These are phyloP conservation scores for Propsilocerus akamusi DNA, from an alignment of 1,140 invertebrate genomes.

Conservation along the genomic window DNA sequence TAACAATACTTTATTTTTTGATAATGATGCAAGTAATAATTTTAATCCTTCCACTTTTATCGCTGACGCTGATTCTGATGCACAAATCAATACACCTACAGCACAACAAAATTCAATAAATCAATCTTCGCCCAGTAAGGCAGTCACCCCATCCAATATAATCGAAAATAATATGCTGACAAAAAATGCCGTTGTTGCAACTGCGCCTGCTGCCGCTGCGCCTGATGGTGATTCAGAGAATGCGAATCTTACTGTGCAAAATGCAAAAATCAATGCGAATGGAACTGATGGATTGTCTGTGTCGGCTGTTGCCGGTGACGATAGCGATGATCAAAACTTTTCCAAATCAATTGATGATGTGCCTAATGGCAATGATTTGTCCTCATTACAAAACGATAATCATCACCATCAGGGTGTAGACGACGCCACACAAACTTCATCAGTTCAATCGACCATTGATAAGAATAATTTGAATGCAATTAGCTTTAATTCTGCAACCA, in stretches of 20 bases:
- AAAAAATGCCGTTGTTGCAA: not conserved
- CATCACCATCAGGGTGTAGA: not conserved
- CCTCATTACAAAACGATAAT: not conserved
- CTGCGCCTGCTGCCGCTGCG: not conserved
- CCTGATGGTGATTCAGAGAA: not conserved
- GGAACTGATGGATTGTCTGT: not conserved
- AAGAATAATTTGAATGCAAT: constrained; percentile 2
- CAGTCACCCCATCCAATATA: constrained; percentile 1
- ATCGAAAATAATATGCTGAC: not conserved
- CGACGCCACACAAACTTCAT: not conserved
- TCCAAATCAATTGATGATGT: not conserved
- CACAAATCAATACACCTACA: not conserved
- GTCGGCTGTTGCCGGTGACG: not conserved
- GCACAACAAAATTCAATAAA: constrained; percentile 3
- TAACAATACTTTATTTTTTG: not conserved
- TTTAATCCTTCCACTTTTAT: not conserved
- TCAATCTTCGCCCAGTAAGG: constrained; percentile 1
- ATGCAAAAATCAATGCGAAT: constrained; percentile 1
- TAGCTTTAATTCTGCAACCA: constrained; percentile 3
- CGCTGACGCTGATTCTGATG: constrained; percentile 2
- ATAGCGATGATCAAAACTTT: not conserved
- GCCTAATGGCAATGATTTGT: not conserved
- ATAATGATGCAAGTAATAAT: not conserved
- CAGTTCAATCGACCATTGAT: not conserved
- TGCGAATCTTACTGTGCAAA: constrained; percentile 1